Evolutionary conservation across 2,113 vertebrate genomes (phyloP).

Genomic region (Albula goreensis): DNA sequence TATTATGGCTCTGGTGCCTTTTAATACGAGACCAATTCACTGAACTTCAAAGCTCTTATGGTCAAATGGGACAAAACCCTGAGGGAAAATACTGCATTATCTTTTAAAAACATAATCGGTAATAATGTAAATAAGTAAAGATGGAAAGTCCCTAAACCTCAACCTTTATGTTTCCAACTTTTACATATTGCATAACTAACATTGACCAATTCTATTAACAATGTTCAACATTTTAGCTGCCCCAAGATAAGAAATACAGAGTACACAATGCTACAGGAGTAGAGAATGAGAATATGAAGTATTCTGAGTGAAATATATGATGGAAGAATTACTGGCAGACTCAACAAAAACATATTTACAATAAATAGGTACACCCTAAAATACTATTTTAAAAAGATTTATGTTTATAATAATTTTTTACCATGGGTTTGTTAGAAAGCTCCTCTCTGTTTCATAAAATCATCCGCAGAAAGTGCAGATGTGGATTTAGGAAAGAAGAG

Average conservation of each 20-base stretch:
- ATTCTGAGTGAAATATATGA: constrained; percentile 40
- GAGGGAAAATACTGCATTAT: background rate
- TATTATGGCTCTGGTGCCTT: background rate
- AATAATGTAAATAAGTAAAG: background rate
- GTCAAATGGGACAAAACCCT: background rate
- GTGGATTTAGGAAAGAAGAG: background rate
- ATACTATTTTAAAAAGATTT: constrained; percentile 45
- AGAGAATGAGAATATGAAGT: background rate
- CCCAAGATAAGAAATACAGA: constrained; percentile 10
- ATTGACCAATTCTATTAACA: background rate
- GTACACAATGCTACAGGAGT: constrained; percentile 22
- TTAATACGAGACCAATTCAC: constrained; percentile 42
- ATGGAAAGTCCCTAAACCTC: background rate
- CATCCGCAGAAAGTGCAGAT: background rate
- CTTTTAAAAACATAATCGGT: background rate
- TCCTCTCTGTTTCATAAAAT: background rate
- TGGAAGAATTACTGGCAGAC: constrained; percentile 21
- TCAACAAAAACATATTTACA: constrained; percentile 30
- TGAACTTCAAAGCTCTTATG: constrained; percentile 17
- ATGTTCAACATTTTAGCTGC: background rate
- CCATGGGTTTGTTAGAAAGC: background rate
- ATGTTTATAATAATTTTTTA: background rate
- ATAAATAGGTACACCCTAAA: constrained; percentile 34
- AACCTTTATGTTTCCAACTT: background rate
- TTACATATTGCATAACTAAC: background rate